Base-by-base conservation (phyloP, 2,888 invertebrate species). In the Caenorhabditis sp. region DNA sequence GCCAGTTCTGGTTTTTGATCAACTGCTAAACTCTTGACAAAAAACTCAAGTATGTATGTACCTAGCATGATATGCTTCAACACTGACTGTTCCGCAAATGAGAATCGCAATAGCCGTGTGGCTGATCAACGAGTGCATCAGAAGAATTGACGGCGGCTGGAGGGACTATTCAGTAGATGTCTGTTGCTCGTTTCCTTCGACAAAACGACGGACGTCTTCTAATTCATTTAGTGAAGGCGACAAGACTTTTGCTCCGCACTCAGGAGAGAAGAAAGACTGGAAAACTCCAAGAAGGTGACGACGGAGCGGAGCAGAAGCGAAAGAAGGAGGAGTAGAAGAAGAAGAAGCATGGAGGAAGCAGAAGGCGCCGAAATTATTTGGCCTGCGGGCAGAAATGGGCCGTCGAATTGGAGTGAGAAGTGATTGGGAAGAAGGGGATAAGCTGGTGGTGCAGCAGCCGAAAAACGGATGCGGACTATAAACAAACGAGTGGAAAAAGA, bases 371-470 rank as follows among this genome's bases (percentile, higher is more conserved):
- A 60, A 76, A 68, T 67, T 67, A 76, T 76, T 76, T 76, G 53
- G 76, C 76, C 76, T 76, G 76, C 76, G 76, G 74, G 67, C 67
- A 67, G 44, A 76, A 65, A 58, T 60, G 58, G 74, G 51, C 74
- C 65, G 50, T 65, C 65, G 74, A 65, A 60, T 37, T 32, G 71
- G 58, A 65, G 65, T 70, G 70, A 65, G 74, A 61, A 76, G 76
- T 76, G 76, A 76, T 76, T 76, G 76, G 76, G 40, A 40, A 44
- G 32, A 20, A 67, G 26, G 62, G 32, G 76, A 67, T 67, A 76
- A 76, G 76, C 76, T 58, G 74, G 56, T n/a, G n/a, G n/a, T n/a
- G n/a, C n/a, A n/a, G n/a, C n/a, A n/a, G 58, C 37, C 50, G 60
- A 56, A 64, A 55, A 58, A 55, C 35, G 74, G 53, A 58, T 35